These are phyloP conservation scores for Tethya wilhelma DNA, from an alignment of 37 sponge, comb jelly and placozoan species.

Conservation along the genomic window DNA sequence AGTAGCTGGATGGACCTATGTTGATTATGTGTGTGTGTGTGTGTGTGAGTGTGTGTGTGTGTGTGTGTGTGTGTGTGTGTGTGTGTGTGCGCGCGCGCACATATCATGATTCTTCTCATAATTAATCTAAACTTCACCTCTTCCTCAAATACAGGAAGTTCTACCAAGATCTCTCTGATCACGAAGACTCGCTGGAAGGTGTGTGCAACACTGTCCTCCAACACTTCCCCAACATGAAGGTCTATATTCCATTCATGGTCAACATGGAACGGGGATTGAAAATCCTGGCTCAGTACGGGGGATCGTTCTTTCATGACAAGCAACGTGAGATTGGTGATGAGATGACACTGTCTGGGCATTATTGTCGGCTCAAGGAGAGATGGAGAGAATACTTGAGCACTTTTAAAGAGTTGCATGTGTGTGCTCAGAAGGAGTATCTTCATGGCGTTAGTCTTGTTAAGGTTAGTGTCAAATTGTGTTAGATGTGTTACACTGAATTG, in stretches of 20 bases:
- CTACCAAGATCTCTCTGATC: not conserved
- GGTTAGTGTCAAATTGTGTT: too few relatives aligned
- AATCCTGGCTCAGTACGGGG: slow-evolving; percentile 55
- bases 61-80: slow-evolving; percentile 34
- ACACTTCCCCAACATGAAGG: not conserved
- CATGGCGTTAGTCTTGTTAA: slow-evolving; percentile 40
- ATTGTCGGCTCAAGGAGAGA: slow-evolving; percentile 9
- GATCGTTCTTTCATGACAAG: slow-evolving; percentile 58
- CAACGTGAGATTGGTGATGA: slow-evolving; percentile 29
- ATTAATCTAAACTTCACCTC: too few relatives aligned
- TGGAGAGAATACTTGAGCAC: slow-evolving; percentile 6
- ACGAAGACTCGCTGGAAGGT: not conserved
- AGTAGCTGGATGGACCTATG: not conserved
- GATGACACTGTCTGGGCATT: slow-evolving; percentile 9
- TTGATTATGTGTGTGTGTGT: not conserved
- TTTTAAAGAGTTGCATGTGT: slow-evolving; percentile 38
- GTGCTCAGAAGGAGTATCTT: slow-evolving; percentile 72
- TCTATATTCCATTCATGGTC: slow-evolving; percentile 42
- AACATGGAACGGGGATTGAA: slow-evolving; percentile 39
- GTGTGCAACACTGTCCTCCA: slow-evolving; percentile 36
- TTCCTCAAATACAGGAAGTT: slow-evolving; percentile 41
- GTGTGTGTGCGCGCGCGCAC: slow-evolving; percentile 7
- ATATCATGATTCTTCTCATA: too few relatives aligned
- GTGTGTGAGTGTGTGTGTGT: slow-evolving; percentile 11
- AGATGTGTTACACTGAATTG: too few relatives aligned